Evolutionary conservation across 2,888 invertebrate genomes (phyloP), one percentile per base, ranked within the genome.

Genomic region (Miltochrista miniata): DNA sequence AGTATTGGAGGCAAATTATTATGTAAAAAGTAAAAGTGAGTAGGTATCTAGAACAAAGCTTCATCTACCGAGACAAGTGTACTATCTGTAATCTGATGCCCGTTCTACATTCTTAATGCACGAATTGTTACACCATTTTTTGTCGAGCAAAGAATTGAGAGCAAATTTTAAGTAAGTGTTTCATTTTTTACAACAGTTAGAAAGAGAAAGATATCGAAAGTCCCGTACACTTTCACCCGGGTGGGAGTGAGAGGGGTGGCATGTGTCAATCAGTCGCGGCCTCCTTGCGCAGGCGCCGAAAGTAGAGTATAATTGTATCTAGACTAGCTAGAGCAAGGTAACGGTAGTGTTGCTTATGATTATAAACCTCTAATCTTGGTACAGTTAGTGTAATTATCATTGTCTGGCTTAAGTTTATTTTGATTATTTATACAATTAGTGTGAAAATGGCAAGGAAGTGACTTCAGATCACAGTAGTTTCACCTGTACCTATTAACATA

Each of bases 141-240:
- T 69, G 55, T 55, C 41, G 29, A 44, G 43, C 33, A 45, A 59
- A 58, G 18, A 61, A 70, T 70, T 67, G 58, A 43, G 64, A 39
- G 34, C 67, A 56, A 51, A 48, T 44, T 54, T 47, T n/a, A n/a
- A n/a, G n/a, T n/a, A 54, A 54, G 43, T 60, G 54, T 36, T 56
- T 29, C 54, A 51, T 59, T 73, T 64, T 68, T 67, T 71, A 61
- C 61, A 42, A 52, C 29, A 45, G 53, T 51, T 51, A 51, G 56
- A 61, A 54, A 51, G 64, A 57, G 49, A 50, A 18, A 29, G 13
- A 11, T 13, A 49, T 54, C 61, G 64, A 74, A 75, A 76, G 77
- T 74, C 72, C 76, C 79, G 79, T 77, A 72, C 64, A 78, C 80
- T 79, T 79, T 79, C 80, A 75, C 77, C 72, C 54, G 45, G 68